These are phyloP conservation scores for Ptychoptera albimana DNA, from an alignment of 2,888 invertebrate genomes.

Conservation along the genomic window DNA sequence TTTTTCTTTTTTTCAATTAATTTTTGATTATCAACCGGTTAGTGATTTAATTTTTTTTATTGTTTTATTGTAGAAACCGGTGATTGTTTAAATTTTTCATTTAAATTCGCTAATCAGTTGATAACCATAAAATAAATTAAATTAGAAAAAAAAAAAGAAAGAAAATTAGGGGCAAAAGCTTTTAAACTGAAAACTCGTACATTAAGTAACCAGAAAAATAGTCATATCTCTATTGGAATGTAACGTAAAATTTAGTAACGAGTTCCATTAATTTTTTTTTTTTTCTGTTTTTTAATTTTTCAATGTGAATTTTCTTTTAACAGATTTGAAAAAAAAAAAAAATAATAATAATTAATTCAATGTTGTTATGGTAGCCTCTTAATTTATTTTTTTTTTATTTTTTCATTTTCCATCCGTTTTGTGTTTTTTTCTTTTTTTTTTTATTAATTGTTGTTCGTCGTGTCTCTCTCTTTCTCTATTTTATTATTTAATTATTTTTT, in stretches of 20 bases:
- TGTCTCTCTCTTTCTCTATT: conserved; percentile 21
- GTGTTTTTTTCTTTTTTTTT: not conserved
- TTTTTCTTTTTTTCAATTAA: too few relatives aligned
- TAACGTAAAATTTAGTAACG: not conserved
- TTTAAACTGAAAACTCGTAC: too few relatives aligned
- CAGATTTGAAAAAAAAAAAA: conserved; percentile 37
- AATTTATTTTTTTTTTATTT: conserved; percentile 16
- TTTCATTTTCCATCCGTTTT: not conserved
- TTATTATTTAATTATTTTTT: conserved; percentile 13
- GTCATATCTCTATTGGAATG: not conserved
- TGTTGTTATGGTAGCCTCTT: conserved; percentile 13
- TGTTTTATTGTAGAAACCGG: too few relatives aligned
- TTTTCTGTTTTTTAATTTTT: too few relatives aligned
- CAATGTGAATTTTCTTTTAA: conserved; percentile 19
- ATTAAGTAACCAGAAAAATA: not conserved
- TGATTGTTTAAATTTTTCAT: too few relatives aligned
- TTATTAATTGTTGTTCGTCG: conserved; percentile 3
- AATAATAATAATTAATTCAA: conserved; percentile 33
- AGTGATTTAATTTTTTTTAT: too few relatives aligned
- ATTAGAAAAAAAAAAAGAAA: too few relatives aligned
- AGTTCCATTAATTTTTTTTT: conserved; percentile 2
- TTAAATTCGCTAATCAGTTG: too few relatives aligned
- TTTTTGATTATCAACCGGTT: too few relatives aligned
- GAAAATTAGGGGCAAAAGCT: too few relatives aligned
- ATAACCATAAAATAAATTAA: too few relatives aligned